Evolutionary conservation across 1,140 invertebrate species (phyloP).

Genomic region (Aphelenchoides avenae): DNA sequence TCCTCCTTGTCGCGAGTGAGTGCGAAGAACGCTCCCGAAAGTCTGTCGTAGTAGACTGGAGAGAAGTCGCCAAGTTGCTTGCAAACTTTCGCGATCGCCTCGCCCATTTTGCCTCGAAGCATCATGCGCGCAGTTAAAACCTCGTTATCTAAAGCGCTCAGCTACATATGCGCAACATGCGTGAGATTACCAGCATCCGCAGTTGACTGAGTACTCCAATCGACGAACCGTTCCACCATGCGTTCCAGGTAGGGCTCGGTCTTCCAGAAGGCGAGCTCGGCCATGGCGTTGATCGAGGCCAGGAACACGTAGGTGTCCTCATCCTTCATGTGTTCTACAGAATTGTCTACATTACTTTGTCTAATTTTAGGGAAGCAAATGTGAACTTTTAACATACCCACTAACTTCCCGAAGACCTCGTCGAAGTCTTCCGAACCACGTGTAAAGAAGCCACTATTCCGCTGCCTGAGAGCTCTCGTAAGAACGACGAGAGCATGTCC

Average conservation of each 20-base stretch:
- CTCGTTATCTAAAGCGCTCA: constrained; percentile 12
- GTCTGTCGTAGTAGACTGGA: constrained; percentile 36
- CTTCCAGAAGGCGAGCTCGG: constrained; percentile 39
- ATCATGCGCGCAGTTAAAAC: too few species aligned
- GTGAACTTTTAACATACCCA: constrained; percentile 16
- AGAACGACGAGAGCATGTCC: constrained; percentile 5
- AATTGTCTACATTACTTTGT: constrained; percentile 3
- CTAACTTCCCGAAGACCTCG: constrained; percentile 17
- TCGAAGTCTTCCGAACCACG: constrained; percentile 7
- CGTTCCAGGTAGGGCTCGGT: constrained; percentile 17
- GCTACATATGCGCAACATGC: constrained; percentile 2
- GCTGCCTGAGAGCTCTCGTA: constrained; percentile 19
- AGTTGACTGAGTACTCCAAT: constrained; percentile 20
- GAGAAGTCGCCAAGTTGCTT: constrained; percentile 32
- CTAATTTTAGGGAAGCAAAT: constrained; percentile 16
- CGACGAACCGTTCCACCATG: constrained; percentile 31
- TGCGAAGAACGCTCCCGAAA: constrained; percentile 28
- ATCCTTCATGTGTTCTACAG: constrained; percentile 34
- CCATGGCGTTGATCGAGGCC: constrained; percentile 44
- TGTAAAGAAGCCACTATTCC: constrained; percentile 8
- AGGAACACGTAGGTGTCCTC: constrained; percentile 40
- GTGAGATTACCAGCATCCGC: constrained; percentile 4
- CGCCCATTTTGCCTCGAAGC: constrained; percentile 41
- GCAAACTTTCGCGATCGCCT: constrained; percentile 44
- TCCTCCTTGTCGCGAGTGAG: constrained; percentile 25